Percentiles rank a stretch among this genome's conserved stretches.
Conservation (phyloP, 2,113 vertebrate genomes). For the Cervus canadensis region DNA sequence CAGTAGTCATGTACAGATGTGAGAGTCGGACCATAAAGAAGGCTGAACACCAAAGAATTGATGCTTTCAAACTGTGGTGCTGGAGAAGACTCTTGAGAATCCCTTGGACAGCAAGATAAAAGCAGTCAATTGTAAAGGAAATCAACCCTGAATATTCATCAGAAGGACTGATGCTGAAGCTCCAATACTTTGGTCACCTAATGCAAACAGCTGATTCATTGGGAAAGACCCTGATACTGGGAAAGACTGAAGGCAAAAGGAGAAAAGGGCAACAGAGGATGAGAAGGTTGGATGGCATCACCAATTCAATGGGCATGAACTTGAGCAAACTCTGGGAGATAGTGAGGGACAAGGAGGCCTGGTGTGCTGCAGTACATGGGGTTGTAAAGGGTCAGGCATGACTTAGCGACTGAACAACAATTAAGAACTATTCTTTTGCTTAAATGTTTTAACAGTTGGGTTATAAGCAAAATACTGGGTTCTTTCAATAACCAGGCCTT, state of each 20-base stretch:
- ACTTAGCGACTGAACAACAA: background rate
- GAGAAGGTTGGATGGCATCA: background rate
- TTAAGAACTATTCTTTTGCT: background rate
- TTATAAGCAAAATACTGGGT: background rate
- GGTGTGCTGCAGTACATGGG: background rate
- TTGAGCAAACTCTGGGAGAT: background rate
- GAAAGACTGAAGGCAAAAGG: background rate
- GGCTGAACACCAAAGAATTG: background rate
- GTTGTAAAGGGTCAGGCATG: background rate
- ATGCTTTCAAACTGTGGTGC: background rate
- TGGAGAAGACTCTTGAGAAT: background rate
- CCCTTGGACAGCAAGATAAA: background rate
- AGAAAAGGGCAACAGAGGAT: background rate
- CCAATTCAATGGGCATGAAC: background rate
- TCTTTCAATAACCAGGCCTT: background rate
- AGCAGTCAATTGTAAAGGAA: background rate
- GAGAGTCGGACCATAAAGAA: background rate
- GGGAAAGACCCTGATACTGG: background rate
- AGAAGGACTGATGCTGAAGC: background rate
- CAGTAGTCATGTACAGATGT: background rate
- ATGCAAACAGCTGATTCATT: background rate
- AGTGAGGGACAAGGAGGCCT: background rate
- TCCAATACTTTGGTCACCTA: background rate
- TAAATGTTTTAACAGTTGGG: background rate
- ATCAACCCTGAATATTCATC: background rate